Conservation (phyloP, 2,797 vertebrate genomes). For the Pteropus rufus region DNA sequence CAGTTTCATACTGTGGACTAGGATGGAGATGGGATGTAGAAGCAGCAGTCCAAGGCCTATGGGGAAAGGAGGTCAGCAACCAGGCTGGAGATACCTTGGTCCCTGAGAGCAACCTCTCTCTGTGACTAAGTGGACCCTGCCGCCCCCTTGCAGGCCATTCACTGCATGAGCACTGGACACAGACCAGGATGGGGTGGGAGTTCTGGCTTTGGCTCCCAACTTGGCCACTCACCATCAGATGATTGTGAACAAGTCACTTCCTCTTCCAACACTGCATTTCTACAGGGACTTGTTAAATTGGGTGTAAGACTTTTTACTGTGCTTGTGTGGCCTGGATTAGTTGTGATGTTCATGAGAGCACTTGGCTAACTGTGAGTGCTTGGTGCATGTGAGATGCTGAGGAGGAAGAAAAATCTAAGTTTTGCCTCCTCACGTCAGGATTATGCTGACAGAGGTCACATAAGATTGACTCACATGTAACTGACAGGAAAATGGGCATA, state of each 20-base stretch:
- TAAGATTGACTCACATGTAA: neutral
- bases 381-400: neutral
- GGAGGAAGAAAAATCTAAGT: neutral
- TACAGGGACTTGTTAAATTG: neutral
- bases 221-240: conserved; percentile 6
- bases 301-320: neutral
- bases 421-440: neutral
- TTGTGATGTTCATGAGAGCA: neutral
- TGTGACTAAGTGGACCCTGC: neutral
- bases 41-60: neutral
- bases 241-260: neutral
- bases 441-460: neutral
- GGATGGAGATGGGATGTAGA: fast-evolving
- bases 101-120: neutral
- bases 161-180: no score
- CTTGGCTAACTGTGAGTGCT: neutral
- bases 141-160: neutral
- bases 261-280: neutral
- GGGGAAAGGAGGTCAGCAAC: neutral
- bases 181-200: no score
- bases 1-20: neutral
- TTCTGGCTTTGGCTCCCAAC: neutral
- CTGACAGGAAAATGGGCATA: neutral
- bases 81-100: neutral
- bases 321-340: neutral